Evolutionary conservation across 2,888 invertebrate species (phyloP).

Genomic region (Pseudococcus jackbeardsleyi): DNA sequence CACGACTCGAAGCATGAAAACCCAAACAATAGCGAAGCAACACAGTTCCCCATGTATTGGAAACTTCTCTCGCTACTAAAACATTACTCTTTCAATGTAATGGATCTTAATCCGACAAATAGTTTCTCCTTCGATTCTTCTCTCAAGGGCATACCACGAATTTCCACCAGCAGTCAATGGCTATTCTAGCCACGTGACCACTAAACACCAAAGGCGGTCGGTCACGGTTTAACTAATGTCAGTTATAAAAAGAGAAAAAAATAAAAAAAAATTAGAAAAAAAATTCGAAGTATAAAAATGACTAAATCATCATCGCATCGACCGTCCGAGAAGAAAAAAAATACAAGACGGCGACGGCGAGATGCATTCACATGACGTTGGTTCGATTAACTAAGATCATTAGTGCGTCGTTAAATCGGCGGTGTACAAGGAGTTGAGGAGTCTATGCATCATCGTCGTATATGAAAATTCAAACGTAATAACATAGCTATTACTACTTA

Average conservation of each 20-base stretch:
- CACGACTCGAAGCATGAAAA: background rate
- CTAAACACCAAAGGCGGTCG: constrained; percentile 37
- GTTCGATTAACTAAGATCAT: background rate
- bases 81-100: constrained; percentile 27
- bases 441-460: background rate
- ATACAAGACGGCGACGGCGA: background rate
- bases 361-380: constrained; percentile 8
- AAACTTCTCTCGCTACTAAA: constrained; percentile 15
- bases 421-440: background rate
- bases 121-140: constrained; percentile 52
- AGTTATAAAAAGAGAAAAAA: background rate
- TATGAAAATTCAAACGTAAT: background rate
- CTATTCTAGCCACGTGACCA: constrained; percentile 34
- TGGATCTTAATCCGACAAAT: constrained; percentile 35
- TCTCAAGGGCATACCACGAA: constrained; percentile 35
- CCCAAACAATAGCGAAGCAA: background rate
- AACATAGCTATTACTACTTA: background rate
- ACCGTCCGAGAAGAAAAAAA: background rate
- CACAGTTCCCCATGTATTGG: background rate
- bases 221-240: constrained; percentile 38
- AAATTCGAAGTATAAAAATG: constrained; percentile 8
- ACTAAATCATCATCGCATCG: background rate
- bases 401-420: background rate
- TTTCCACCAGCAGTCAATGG: constrained; percentile 44
- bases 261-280: constrained; percentile 9